A percentile compares a stretch with the other conserved stretches of the same genome.
Conservation (phyloP, 2,797 vertebrate genomes). For the Melanogrammus aeglefinus region DNA sequence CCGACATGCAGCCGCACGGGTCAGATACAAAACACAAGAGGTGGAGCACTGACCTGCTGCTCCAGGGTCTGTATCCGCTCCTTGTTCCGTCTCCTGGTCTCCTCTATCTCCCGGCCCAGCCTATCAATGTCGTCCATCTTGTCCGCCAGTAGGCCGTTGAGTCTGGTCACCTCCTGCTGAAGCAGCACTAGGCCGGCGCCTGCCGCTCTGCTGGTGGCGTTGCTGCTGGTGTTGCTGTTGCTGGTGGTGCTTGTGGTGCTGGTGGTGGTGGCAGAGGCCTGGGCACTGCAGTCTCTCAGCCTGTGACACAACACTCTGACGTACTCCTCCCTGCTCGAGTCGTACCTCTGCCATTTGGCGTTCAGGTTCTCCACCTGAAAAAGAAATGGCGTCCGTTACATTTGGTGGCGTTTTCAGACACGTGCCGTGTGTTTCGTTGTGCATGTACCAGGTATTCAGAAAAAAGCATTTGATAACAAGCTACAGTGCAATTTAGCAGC, state of each 20-base stretch:
- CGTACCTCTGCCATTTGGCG: constrained; percentile 91
- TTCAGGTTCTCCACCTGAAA: constrained; percentile 88
- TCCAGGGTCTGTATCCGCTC: constrained; percentile 87
- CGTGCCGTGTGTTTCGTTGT: not conserved
- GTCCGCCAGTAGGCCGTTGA: constrained; percentile 84
- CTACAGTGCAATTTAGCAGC: not conserved
- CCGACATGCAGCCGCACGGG: too few relatives aligned
- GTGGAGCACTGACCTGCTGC: constrained; percentile 81
- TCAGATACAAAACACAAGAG: not conserved
- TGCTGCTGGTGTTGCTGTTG: constrained; percentile 37
- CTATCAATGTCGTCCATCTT: constrained; percentile 73
- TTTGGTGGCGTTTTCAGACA: not conserved
- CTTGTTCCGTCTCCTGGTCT: constrained; percentile 51
- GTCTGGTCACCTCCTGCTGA: constrained; percentile 83
- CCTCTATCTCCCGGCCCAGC: constrained; percentile 66
- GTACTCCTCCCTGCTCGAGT: constrained; percentile 86
- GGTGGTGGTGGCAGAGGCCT: constrained; percentile 37
- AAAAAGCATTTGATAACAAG: not conserved
- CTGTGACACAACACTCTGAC: constrained; percentile 81
- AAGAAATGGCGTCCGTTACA: not conserved
- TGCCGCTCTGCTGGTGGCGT: constrained; percentile 38
- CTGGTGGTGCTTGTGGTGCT: constrained; percentile 12
- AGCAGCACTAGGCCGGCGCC: constrained; percentile 56
- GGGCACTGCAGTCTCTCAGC: constrained; percentile 69
- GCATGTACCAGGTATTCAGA: not conserved